Conservation (phyloP, 1,140 invertebrate species). For the Asobara japonica region DNA sequence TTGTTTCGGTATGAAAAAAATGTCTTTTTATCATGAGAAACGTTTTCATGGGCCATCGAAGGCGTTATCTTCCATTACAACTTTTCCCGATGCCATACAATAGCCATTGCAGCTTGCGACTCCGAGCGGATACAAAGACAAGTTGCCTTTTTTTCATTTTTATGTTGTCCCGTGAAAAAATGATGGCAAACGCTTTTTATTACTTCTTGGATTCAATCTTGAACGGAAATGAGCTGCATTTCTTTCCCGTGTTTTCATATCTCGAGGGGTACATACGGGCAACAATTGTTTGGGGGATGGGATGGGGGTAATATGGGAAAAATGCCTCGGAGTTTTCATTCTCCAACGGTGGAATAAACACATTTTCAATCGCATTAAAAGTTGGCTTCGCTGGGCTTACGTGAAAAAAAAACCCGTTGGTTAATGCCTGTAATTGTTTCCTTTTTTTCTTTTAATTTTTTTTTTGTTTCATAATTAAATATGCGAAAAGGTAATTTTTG, state of each 20-base stretch:
- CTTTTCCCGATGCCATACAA: not conserved
- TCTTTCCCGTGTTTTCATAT: not conserved
- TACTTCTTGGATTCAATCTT: not conserved
- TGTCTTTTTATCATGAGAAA: no score
- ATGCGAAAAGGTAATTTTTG: not conserved
- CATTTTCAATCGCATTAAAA: slow-evolving; percentile 1
- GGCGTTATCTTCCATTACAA: no score
- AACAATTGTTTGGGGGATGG: no score
- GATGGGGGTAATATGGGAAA: not conserved
- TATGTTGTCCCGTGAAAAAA: not conserved
- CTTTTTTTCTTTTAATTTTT: not conserved
- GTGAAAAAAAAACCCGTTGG: not conserved
- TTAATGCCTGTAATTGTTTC: not conserved
- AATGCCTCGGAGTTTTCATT: not conserved
- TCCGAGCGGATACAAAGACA: not conserved
- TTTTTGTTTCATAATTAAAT: not conserved
- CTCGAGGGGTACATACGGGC: not conserved
- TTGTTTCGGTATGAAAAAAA: no score
- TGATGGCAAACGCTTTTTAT: not conserved
- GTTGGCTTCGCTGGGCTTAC: not conserved
- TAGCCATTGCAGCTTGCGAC: not conserved
- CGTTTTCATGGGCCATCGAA: no score
- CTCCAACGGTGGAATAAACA: not conserved
- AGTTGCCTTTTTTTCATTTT: no score
- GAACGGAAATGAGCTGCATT: not conserved